phyloP scores from a whole-genome alignment of 2,797 vertebrate genomes.

The Ptychobarbus kaznakovi region DNA sequence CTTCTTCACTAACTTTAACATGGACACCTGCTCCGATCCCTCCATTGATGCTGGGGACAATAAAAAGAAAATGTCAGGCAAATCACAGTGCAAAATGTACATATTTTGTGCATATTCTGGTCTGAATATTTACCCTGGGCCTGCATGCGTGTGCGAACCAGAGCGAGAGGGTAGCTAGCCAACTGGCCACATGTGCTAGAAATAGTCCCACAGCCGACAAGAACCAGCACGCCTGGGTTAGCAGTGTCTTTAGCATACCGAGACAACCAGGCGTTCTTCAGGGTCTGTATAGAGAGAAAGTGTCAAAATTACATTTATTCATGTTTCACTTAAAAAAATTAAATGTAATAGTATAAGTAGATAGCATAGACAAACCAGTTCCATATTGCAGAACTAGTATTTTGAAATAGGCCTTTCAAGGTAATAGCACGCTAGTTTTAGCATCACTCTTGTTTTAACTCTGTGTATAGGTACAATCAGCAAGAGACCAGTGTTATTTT shows the following conservation, averaged over 20 bases:
- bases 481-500: background rate
- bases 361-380: background rate
- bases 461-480: background rate
- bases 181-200: conserved; percentile 97
- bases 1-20: conserved; percentile 86
- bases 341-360: background rate
- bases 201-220: conserved; percentile 93
- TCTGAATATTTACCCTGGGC: conserved; percentile 85
- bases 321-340: background rate
- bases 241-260: conserved; percentile 87
- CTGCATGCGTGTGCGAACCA: conserved; percentile 98
- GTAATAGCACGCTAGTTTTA: background rate
- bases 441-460: background rate
- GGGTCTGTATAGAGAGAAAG: conserved; percentile 75
- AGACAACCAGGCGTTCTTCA: conserved; percentile 92
- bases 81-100: background rate
- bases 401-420: background rate
- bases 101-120: background rate
- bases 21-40: conserved; percentile 85
- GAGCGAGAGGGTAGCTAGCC: conserved; percentile 94
- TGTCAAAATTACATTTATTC: conserved; percentile 1
- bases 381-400: too few relatives aligned
- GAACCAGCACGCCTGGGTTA: conserved; percentile 91
- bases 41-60: conserved; percentile 84
- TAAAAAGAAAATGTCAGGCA: background rate